phyloP scores from a whole-genome alignment of 2,888 invertebrate genomes.

The Apamea monoglypha region DNA sequence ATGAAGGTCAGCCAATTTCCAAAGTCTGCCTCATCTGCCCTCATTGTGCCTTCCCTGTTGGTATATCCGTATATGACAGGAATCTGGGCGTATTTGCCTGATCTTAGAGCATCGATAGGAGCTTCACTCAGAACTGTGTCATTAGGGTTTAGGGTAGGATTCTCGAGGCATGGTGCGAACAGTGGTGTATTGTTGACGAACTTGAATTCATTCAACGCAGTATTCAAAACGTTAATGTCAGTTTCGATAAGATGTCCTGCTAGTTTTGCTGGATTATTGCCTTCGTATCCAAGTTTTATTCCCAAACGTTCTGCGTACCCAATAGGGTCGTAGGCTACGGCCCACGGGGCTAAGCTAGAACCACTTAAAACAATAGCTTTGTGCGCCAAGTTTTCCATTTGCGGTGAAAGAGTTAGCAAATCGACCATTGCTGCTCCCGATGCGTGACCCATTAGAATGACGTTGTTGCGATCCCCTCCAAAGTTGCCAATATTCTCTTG shows the following conservation, averaged over 20 bases:
- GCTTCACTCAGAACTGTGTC: conserved; percentile 78
- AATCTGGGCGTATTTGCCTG: conserved; percentile 79
- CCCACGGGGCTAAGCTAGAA: conserved; percentile 84
- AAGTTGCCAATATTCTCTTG: conserved; percentile 89
- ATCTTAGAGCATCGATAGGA: conserved; percentile 78
- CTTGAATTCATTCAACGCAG: conserved; percentile 73
- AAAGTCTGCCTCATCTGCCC: conserved; percentile 76
- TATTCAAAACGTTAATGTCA: conserved; percentile 71
- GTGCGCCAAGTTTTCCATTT: conserved; percentile 76
- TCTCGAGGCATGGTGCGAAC: conserved; percentile 86
- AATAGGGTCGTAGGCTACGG: conserved; percentile 83
- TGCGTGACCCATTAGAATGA: conserved; percentile 95
- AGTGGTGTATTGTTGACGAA: conserved; percentile 81
- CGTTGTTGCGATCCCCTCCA: conserved; percentile 91
- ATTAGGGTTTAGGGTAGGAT: conserved; percentile 68
- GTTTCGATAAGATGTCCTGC: conserved; percentile 74
- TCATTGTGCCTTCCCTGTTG: conserved; percentile 82
- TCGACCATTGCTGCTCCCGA: conserved; percentile 92
- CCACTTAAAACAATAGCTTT: conserved; percentile 85
- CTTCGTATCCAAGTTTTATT: conserved; percentile 75
- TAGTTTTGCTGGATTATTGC: conserved; percentile 71
- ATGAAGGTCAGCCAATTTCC: conserved; percentile 78
- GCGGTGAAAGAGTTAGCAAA: conserved; percentile 80
- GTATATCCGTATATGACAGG: conserved; percentile 83
- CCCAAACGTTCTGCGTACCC: conserved; percentile 78